Base-by-base conservation (phyloP, 2,113 vertebrate species). In the Stictonetta naevosa region DNA sequence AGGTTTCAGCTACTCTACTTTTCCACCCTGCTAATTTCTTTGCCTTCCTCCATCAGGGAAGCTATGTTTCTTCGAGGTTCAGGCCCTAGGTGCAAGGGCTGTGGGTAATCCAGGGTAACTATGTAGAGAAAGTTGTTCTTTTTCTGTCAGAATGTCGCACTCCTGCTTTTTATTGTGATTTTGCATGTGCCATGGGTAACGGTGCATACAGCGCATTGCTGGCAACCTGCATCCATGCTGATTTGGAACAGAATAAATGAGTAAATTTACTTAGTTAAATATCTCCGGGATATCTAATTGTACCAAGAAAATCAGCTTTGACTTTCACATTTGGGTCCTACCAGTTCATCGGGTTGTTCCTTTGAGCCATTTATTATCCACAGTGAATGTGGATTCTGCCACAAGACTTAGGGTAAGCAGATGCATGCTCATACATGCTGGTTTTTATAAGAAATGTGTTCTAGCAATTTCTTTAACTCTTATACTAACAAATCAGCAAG, bases 1-100 rank as follows among this genome's bases (percentile, higher is more conserved):
- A 72, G 19, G 20, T 83, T 94, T 90, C 75, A 77, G n/a, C n/a
- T 67, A 18, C 25, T 90, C 44, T 76, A 4, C 33, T 90, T 86
- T 73, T 92, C 29, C 12, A 36, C 58, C 21, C 55, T 72, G 19
- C 18, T 92, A 46, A n/a, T 88, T 92, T 88, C 6, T 85, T 90
- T 72, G 25, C 16, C 3, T 36, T 79, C 66, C n/a, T 75, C 46
- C 0, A 0, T 18, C 74, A 64, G 34, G 17, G 18, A 75, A 52
- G 46, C 3, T 2, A 46, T 56, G 4, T 13, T 83, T 60, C 38
- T 59, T 87, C 11, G 8, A 67, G 33, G 4, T 36, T 86, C 26
- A 62, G 13, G 23, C 53, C n/a, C 66, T 63, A 34, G 8, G n/a
- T 95, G 34, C 4, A 1, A 18, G 18, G 8, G 34, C n/a, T 36